Base-by-base conservation (phyloP, 2,113 vertebrate species). In the Antennarius striatus region DNA sequence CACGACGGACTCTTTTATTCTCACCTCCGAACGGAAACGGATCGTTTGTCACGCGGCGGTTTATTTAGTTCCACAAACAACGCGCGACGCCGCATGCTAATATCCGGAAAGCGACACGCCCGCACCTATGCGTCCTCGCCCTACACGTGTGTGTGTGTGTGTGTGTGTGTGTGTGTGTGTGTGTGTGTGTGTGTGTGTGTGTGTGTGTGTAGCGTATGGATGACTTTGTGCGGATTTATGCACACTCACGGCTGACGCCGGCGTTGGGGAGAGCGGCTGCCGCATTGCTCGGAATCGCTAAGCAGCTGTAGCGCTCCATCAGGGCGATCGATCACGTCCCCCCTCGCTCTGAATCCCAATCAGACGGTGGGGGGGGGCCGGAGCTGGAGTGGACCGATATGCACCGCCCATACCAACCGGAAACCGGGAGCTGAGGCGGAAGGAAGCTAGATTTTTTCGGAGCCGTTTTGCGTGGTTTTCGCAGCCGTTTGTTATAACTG, bases 311-410 rank as follows among this genome's bases (percentile, higher is more conserved):
- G 87, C 39, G 81, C 88, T 86, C 84, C 84, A 85, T 83, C 84
- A 78, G 86, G 77, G 71, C 90, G 68, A 91, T 91, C 88, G 89
- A 91, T 91, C 90, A 91, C 70, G 82, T 84, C 81, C 78, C 85
- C 22, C 22, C 22, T 62, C 85, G 83, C 82, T 78, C 85, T 82
- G 88, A 88, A 87, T 89, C 88, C 72, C 84, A 86, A 90, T 87
- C 88, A 90, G 88, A 89, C 68, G 6, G 81, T 79, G 71, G 80
- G 72, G 81, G 81, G 71, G 80, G 72, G 80, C 6, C 51, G 16
- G 77, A 79, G 83, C 63, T 77, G 29, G 80, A 63, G 15, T 22
- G 22, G 22, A 22, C 22, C 22, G 73, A 80, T 67, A 84, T 60
- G 56, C 74, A 78, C 53, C 54, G 30, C 72, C 83, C 85, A 89